phyloP scores from a whole-genome alignment of 2,888 invertebrate genomes.

The Rutpela maculata region DNA sequence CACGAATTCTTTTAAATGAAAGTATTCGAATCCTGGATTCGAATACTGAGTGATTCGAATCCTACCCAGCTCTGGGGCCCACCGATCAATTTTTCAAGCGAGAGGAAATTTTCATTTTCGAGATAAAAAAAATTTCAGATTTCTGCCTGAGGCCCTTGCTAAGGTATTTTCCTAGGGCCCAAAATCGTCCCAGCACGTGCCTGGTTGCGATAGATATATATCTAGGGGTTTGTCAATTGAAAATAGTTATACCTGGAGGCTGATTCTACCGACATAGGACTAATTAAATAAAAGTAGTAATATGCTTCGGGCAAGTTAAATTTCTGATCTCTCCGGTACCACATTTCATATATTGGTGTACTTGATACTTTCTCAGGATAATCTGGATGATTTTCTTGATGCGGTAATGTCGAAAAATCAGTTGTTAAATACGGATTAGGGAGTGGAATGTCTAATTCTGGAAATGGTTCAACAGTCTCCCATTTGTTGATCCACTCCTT shows the following conservation, averaged over 20 bases:
- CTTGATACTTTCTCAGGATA: conserved; percentile 79
- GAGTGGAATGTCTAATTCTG: conserved; percentile 81
- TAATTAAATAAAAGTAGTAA: conserved; percentile 84
- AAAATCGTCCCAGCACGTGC: too few species aligned
- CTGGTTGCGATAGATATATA: too few species aligned
- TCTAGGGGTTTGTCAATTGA: neutral
- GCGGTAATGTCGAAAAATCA: conserved; percentile 80
- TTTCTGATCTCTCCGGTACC: conserved; percentile 90
- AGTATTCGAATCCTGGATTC: too few species aligned
- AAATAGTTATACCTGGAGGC: conserved; percentile 77
- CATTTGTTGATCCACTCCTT: conserved; percentile 80
- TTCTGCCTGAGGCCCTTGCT: too few species aligned
- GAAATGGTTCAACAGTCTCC: conserved; percentile 76
- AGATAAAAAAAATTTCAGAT: too few species aligned
- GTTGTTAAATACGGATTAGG: conserved; percentile 85
- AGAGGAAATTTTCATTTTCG: too few species aligned
- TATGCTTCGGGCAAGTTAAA: conserved; percentile 87
- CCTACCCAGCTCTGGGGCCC: too few species aligned
- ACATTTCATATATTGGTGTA: conserved; percentile 80
- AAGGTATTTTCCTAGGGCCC: too few species aligned
- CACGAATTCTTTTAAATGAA: too few species aligned
- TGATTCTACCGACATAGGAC: conserved; percentile 80
- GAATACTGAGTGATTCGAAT: too few species aligned
- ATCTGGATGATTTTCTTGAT: conserved; percentile 68
- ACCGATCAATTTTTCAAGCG: too few species aligned